These are phyloP conservation scores for Otolemur crassicaudatus DNA, from an alignment of 2,797 vertebrate species.

Conservation along the genomic window DNA sequence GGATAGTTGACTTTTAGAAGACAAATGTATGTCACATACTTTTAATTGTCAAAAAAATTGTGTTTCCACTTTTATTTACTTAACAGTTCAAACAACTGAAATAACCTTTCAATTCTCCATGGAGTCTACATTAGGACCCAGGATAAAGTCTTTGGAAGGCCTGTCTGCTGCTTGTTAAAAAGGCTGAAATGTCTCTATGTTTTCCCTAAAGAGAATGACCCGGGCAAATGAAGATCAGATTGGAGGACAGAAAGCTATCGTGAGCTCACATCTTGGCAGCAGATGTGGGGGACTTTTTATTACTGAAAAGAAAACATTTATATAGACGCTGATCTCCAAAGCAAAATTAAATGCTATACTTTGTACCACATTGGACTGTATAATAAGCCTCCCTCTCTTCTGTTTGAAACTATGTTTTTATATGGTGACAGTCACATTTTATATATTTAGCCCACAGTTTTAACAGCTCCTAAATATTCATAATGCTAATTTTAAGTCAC, in stretches of 20 bases:
- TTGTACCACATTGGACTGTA: conserved; percentile 45
- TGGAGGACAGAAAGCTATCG: not conserved
- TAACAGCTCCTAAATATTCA: conserved; percentile 84
- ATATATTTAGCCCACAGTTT: conserved; percentile 80
- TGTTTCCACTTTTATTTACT: not conserved
- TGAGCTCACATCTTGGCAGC: conserved; percentile 44
- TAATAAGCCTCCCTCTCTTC: conserved; percentile 65
- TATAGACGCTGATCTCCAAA: conserved; percentile 7
- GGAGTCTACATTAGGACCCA: not conserved
- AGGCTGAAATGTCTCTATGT: not conserved
- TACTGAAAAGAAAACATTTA: conserved; percentile 59
- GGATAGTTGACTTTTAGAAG: not conserved
- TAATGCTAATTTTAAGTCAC: conserved; percentile 85
- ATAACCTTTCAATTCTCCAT: not conserved
- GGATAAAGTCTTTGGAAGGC: not conserved
- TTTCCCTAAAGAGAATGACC: not conserved
- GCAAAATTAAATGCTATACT: conserved; percentile 44
- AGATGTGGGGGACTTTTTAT: conserved; percentile 54
- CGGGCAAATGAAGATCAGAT: conserved; percentile 12
- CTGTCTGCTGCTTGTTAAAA: not conserved
- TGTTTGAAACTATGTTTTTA: conserved; percentile 68
- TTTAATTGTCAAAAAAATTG: not conserved
- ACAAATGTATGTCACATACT: not conserved
- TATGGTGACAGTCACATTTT: conserved; percentile 77
- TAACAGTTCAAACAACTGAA: not conserved